Conservation (phyloP, 2,797 vertebrate genomes). For the Helicolenus hilgendorfi region DNA sequence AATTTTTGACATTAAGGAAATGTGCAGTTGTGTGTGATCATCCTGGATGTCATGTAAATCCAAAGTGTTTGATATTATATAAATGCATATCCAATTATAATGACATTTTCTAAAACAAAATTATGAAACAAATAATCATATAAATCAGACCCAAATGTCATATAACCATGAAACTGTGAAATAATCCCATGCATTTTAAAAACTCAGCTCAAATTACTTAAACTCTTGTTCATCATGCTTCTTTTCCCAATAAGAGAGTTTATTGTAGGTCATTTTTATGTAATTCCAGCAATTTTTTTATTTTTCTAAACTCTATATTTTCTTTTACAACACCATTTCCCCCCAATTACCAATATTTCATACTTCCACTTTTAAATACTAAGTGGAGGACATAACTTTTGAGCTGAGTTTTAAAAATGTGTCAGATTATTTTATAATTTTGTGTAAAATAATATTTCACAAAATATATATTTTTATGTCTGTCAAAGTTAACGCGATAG, state of each 20-base stretch:
- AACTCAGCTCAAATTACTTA: not conserved
- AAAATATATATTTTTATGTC: no score
- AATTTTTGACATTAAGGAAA: not conserved
- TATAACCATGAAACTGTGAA: not conserved
- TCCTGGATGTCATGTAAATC: not conserved
- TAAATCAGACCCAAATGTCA: not conserved
- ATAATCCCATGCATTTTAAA: not conserved
- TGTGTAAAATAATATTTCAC: no score
- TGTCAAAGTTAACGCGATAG: no score
- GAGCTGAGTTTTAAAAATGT: not conserved
- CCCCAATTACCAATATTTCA: not conserved
- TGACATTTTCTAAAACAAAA: not conserved
- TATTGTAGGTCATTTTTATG: not conserved
- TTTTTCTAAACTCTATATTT: not conserved
- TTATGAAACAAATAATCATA: not conserved
- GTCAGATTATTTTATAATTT: not conserved
- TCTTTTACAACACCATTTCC: not conserved
- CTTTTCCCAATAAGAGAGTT: not conserved
- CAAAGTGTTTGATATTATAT: not conserved
- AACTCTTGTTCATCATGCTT: not conserved
- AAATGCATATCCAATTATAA: not conserved
- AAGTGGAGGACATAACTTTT: not conserved
- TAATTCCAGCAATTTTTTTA: not conserved
- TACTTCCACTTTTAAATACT: not conserved
- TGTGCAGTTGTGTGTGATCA: not conserved